Base-by-base conservation (phyloP, 2,797 vertebrate genomes). In the Lophotriccus pileatus region DNA sequence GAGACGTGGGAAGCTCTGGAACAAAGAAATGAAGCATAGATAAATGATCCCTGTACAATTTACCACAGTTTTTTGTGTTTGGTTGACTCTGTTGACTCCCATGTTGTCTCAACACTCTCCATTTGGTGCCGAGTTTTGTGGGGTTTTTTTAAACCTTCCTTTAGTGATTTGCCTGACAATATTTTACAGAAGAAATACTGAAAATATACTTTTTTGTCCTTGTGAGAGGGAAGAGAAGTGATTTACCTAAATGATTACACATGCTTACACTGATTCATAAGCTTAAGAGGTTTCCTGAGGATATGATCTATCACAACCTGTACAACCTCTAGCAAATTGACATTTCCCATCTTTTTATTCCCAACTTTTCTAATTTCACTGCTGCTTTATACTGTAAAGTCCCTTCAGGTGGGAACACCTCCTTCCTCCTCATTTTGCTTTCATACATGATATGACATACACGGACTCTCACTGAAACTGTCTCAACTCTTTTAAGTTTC, bases 71-170 rank as follows among this genome's bases (percentile, higher is more conserved):
- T 69, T 76, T n/a, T 77, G 20, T 41, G 9, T 6, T 20, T 52
- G 63, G 15, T 9, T 69, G 55, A 60, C 3, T 10, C 3, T 63
- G 2, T 34, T 36, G 20, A 28, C 64, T 72, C 3, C 30, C 12
- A 6, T 32, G 7, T 18, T 20, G 20, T 60, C 50, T 76, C 68
- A 39, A 25, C 7, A 37, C 5, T 52, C 9, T 46, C 9, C 17
- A 25, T 34, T 62, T 2, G 3, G 28, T 64, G 23, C 15, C 22
- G 12, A 12, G 10, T 43, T 34, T 43, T 34, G 14, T 49, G 14
- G 8, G 8, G 14, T 13, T 37, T 37, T 85, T 64, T 17, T 0
- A 2, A 53, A 24, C 0, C 1, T 46, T 53, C 19, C 32, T 59
- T 68, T 58, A 80, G 24, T 66, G 2, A 69, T 73, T 93, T 59